These are phyloP conservation scores for Sclerurus mexicanus DNA, from an alignment of 2,113 vertebrate genomes.

Conservation along the genomic window DNA sequence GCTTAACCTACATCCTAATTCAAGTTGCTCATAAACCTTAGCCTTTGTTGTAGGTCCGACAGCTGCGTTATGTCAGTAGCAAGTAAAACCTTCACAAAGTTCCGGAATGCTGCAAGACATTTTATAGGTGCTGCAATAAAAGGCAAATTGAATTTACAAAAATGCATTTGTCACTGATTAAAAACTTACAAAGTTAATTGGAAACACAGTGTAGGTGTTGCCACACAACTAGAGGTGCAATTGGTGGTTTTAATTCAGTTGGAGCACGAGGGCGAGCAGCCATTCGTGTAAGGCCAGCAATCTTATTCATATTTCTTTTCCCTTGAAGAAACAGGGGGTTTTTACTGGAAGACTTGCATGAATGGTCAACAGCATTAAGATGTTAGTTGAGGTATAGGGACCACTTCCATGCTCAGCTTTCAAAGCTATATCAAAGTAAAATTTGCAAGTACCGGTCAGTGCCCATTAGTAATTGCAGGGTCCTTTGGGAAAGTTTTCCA, in stretches of 20 bases:
- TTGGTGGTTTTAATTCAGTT: constrained; percentile 72
- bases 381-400: neutral
- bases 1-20: constrained; percentile 96
- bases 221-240: constrained; percentile 84
- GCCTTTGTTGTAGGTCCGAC: constrained; percentile 94
- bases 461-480: neutral
- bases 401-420: neutral
- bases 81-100: constrained; percentile 94
- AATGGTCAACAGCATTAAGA: neutral
- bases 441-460: neutral
- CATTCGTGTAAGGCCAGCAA: neutral
- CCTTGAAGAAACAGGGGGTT: neutral
- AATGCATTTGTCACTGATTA: constrained; percentile 85
- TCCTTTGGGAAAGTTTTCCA: constrained; percentile 25
- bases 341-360: neutral
- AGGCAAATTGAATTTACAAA: constrained; percentile 86
- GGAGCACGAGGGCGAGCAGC: neutral
- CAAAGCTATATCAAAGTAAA: neutral
- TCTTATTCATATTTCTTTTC: neutral
- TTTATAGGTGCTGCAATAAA: constrained; percentile 86
- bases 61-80: constrained; percentile 96
- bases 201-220: constrained; percentile 83
- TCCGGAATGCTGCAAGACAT: constrained; percentile 95
- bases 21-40: constrained; percentile 90
- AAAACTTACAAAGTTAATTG: constrained; percentile 85